These are phyloP conservation scores for Brachypteracias leptosomus DNA, from an alignment of 2,113 vertebrate species.

Conservation along the genomic window DNA sequence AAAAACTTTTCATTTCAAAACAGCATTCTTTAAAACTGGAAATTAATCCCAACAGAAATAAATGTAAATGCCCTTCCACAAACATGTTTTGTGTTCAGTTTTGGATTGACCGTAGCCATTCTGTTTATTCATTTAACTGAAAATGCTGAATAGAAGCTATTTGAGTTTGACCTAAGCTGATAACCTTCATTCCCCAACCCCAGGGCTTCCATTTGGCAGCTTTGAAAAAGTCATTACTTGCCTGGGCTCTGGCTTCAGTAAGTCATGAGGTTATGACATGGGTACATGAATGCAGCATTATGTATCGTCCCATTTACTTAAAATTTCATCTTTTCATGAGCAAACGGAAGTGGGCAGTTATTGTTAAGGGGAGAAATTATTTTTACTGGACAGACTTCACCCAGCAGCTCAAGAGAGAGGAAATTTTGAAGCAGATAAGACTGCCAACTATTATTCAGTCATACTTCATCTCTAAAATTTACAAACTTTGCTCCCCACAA, in stretches of 20 bases:
- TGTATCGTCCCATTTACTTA: background rate
- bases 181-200: background rate
- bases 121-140: background rate
- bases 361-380: background rate
- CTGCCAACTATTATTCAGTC: background rate
- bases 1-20: background rate
- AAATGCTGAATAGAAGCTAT: conserved; percentile 14
- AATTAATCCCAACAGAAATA: background rate
- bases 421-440: conserved; percentile 18
- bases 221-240: background rate
- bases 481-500: background rate
- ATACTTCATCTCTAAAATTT: background rate
- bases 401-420: conserved; percentile 20
- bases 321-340: conserved; percentile 1
- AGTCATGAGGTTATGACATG: conserved; percentile 17
- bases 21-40: background rate
- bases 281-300: conserved; percentile 41
- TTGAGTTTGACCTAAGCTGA: background rate
- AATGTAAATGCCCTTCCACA: background rate
- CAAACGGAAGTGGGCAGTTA: background rate
- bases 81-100: background rate
- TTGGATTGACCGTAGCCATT: conserved; percentile 26
- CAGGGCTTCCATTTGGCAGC: background rate
- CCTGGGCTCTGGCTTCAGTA: conserved; percentile 22
- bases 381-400: conserved; percentile 6